phyloP scores from a whole-genome alignment of 2,797 vertebrate species.

The Myotis findleyi region DNA sequence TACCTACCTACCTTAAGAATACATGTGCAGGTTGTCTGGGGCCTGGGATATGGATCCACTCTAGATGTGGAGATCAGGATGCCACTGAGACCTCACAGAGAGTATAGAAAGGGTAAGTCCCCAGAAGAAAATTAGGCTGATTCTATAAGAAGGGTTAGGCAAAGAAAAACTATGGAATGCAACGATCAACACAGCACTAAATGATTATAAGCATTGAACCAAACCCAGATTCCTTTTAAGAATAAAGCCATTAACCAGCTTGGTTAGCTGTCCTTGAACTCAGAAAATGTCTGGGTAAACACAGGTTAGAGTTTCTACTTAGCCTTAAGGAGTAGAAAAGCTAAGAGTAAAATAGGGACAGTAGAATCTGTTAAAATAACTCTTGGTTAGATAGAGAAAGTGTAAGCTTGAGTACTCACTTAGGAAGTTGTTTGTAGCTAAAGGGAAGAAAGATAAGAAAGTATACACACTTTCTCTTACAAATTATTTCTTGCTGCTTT shows the following conservation, averaged over 20 bases:
- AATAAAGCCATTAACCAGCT: slow-evolving; percentile 32
- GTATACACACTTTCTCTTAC: not conserved
- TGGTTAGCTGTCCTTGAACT: slow-evolving; percentile 39
- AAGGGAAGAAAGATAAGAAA: slow-evolving; percentile 6
- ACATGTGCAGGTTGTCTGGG: not conserved
- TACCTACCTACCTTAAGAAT: not conserved
- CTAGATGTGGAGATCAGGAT: not conserved
- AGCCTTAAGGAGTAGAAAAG: not conserved
- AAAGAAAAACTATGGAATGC: not conserved
- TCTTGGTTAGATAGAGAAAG: not conserved
- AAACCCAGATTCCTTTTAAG: not conserved
- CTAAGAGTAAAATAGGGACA: not conserved
- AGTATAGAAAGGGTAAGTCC: not conserved
- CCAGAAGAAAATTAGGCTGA: not conserved
- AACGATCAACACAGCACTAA: not conserved
- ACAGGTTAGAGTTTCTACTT: slow-evolving; percentile 38
- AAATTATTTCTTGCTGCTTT: slow-evolving; percentile 1
- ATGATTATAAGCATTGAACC: not conserved
- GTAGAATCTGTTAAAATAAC: not conserved
- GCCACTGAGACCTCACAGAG: not conserved
- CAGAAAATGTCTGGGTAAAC: not conserved
- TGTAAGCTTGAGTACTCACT: not conserved
- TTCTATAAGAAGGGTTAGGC: not conserved
- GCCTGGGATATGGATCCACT: not conserved
- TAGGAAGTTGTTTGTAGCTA: slow-evolving; percentile 16